phyloP scores from a whole-genome alignment of 2,888 invertebrate genomes.

The Drosophila heteroneura region DNA sequence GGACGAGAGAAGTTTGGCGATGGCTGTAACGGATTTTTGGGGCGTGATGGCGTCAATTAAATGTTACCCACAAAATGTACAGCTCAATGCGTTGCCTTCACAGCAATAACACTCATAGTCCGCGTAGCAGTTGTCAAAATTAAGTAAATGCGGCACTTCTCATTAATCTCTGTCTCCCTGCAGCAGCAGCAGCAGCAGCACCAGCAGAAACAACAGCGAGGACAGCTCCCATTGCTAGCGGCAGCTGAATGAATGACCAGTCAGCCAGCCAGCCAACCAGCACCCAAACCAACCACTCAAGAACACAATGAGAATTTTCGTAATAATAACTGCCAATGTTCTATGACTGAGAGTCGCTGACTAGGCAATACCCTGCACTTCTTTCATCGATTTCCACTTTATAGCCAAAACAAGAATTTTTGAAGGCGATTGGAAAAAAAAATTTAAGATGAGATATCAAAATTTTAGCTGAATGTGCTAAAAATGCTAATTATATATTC shows the following conservation, averaged over 20 bases:
- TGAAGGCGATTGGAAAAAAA: neutral
- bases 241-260: conserved; percentile 53
- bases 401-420: too few species aligned
- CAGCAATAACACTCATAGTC: conserved; percentile 60
- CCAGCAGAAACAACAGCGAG: conserved; percentile 7
- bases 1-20: conserved; percentile 32
- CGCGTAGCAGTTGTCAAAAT: conserved; percentile 73
- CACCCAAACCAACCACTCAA: conserved; percentile 33
- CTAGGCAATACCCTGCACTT: conserved; percentile 10
- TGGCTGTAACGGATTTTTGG: conserved; percentile 23
- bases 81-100: conserved; percentile 55
- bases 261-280: conserved; percentile 12
- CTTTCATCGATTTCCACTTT: neutral
- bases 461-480: neutral
- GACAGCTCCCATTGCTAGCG: conserved; percentile 25
- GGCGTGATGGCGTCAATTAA: conserved; percentile 62
- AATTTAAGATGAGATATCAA: neutral
- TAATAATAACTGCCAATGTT: conserved; percentile 45
- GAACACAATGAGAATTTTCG: conserved; percentile 45
- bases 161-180: conserved; percentile 75
- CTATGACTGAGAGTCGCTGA: neutral
- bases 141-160: conserved; percentile 75
- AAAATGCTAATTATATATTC: neutral
- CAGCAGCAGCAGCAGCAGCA: conserved; percentile 1
- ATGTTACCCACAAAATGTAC: conserved; percentile 64